Evolutionary conservation across 2,888 invertebrate genomes (phyloP), one percentile per base, ranked within the genome.

Genomic region (Caradrina kadenii): DNA sequence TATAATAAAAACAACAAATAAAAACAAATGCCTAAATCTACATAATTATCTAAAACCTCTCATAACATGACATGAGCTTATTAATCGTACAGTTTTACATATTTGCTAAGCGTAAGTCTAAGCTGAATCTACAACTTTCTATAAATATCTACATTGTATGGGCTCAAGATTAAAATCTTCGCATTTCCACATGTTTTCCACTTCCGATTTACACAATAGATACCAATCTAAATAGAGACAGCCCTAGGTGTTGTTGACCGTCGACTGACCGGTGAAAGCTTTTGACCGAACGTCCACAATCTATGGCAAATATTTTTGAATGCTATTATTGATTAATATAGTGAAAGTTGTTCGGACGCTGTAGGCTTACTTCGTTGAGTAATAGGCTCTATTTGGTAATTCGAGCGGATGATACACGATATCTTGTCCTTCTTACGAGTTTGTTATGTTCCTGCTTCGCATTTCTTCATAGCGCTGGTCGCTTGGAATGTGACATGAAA

Each of bases 271-370:
- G 73, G 84, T 71, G 84, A 84, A 84, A 84, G 84, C 76, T 73
- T 54, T 73, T 63, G 80, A 69, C 76, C 64, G 60, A 42, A 49
- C 63, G 71, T 72, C 82, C 53, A 81, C 65, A 71, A 83, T 79
- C 73, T 77, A 81, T 81, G 76, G 83, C 85, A 83, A 83, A 84
- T 83, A 84, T 83, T 82, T 84, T 79, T 72, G 63, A 83, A 79
- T 73, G 63, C 49, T 72, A 69, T 82, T 73, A 78, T 75, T 73
- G 73, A 82, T 77, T 80, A 79, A 59, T 55, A 77, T 68, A 84
- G 85, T 81, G 85, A 84, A 85, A 84, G 83, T 85, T 67, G 79
- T 68, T 67, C 67, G 64, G 39, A 48, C 56, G 63, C 55, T 54
- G 58, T 81, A 70, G 81, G 79, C 76, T 56, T 65, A 76, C 19